Base-by-base conservation (phyloP, 2,797 vertebrate genomes). In the Tokudaia muenninki region DNA sequence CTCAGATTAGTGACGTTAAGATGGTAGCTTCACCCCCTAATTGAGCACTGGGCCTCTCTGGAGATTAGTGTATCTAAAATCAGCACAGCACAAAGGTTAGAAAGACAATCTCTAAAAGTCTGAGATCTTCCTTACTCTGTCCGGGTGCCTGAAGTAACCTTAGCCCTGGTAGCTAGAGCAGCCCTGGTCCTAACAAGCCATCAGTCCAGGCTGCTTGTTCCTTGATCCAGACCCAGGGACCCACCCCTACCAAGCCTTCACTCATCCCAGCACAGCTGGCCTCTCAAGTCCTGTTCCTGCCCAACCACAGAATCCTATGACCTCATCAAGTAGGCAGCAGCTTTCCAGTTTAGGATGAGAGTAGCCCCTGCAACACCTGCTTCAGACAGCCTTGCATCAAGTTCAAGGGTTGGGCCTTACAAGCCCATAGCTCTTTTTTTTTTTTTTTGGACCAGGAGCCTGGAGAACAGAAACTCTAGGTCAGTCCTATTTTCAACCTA, bases 231-330 rank as follows among this genome's bases (percentile, higher is more conserved):
- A 41, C 41, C 11, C 9, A 61, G 65, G 34, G 61, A 13, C 41
- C 22, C 21, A 21, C 55, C 29, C 59, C 70, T 17, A 31, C 34
- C 57, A 55, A 29, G 37, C 70, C 57, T 37, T 55, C 57, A 89
- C 29, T 52, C 82, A 65, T 83, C 91, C 74, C 70, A 59, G 21
- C 87, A 41, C 34, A 22, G 70, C 82, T 47, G 78, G 67, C 72
- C 87, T 90, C 90, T 77, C 12, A 86, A 55, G 74, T 90, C 92
- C 34, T 67, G 93, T 55, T 95, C 50, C 82, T 84, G 31, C 37
- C 89, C 13, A 96, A 70, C 47, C 34, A 24, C 29, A 59, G 80
- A 96, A 93, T 95, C 87, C 90, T 87, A 94, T 92, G 95, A 96
- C 88, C 65, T 97, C 91, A 92, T 47, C 75, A 63, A 87, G 88